Conservation (phyloP, 2,797 vertebrate genomes). For the Lagorchestes hirsutus region DNA sequence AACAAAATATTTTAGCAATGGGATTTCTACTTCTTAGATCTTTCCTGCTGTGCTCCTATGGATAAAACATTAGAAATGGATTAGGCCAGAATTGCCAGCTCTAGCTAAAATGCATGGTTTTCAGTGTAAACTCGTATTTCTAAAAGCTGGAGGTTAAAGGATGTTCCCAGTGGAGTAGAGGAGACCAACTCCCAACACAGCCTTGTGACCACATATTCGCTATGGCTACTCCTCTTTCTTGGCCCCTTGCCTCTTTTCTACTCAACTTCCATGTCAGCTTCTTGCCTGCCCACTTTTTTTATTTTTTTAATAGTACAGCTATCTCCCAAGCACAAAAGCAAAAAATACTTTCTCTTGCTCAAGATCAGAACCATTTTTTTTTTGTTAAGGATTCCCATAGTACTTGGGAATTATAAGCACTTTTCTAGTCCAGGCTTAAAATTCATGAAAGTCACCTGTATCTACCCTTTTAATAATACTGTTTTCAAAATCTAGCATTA, state of each 20-base stretch:
- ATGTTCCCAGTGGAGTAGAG: background rate
- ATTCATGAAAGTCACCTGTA: background rate
- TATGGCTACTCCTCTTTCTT: background rate
- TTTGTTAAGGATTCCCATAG: background rate
- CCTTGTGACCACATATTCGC: background rate
- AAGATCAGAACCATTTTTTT: background rate
- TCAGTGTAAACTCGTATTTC: background rate
- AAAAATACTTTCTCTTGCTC: background rate
- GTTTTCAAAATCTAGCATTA: background rate
- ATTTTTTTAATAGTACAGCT: background rate
- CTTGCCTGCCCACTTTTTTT: background rate
- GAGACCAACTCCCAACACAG: background rate
- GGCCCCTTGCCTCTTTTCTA: background rate
- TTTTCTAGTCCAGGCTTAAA: background rate
- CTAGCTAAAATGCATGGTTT: background rate
- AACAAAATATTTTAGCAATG: background rate
- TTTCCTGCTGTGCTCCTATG: background rate
- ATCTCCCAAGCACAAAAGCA: background rate
- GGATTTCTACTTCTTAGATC: background rate
- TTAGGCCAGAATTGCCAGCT: background rate
- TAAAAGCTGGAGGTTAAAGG: background rate
- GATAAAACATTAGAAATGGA: background rate
- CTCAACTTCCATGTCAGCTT: background rate
- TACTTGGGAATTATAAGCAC: background rate
- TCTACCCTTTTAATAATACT: conserved; percentile 11